A percentile compares a stretch with the other conserved stretches of the same genome.
These are phyloP conservation scores for Euthynnus affinis DNA, from an alignment of 2,797 vertebrate genomes.

Conservation along the genomic window DNA sequence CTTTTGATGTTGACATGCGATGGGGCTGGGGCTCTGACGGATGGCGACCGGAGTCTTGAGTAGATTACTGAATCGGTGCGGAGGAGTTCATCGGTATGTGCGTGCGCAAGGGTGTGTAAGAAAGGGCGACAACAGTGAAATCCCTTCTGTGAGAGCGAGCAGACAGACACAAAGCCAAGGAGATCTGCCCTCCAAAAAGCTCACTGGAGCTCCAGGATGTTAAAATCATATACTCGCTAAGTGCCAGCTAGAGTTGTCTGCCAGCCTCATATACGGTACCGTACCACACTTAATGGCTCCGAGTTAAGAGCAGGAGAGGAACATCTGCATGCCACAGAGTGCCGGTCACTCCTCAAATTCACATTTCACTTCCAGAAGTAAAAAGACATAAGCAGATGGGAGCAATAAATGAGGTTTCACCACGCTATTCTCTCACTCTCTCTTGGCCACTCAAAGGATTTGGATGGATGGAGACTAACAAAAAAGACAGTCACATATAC, in stretches of 20 bases:
- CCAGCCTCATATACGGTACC: slow-evolving; percentile 42
- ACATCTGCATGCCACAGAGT: slow-evolving; percentile 58
- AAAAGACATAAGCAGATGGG: slow-evolving; percentile 77
- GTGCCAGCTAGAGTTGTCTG: slow-evolving; percentile 44
- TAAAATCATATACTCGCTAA: slow-evolving; percentile 43
- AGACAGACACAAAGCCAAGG: slow-evolving; percentile 50
- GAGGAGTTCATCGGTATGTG: slow-evolving; percentile 39
- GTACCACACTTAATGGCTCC: slow-evolving; percentile 61
- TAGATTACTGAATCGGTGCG: slow-evolving; percentile 56
- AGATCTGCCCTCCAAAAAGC: slow-evolving; percentile 46
- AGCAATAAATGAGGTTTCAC: slow-evolving; percentile 64
- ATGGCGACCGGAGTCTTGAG: slow-evolving; percentile 53
- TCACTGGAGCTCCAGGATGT: slow-evolving; percentile 31
- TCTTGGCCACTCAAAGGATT: slow-evolving; percentile 61
- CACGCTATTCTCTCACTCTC: slow-evolving; percentile 54
- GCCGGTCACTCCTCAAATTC: slow-evolving; percentile 53
- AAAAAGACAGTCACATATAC: slow-evolving; percentile 64
- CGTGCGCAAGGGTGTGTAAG: slow-evolving; percentile 26
- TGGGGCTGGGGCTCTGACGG: slow-evolving; percentile 48
- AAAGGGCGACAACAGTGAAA: slow-evolving; percentile 38
- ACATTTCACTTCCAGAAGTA: slow-evolving; percentile 42
- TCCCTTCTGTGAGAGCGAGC: slow-evolving; percentile 38
- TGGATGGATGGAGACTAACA: slow-evolving; percentile 62
- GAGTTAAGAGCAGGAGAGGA: slow-evolving; percentile 53
- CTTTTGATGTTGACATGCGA: slow-evolving; percentile 74